Percentiles rank a stretch among this genome's conserved stretches.
These are phyloP conservation scores for Linyphia triangularis DNA, from an alignment of 2,888 invertebrate genomes.

Conservation along the genomic window DNA sequence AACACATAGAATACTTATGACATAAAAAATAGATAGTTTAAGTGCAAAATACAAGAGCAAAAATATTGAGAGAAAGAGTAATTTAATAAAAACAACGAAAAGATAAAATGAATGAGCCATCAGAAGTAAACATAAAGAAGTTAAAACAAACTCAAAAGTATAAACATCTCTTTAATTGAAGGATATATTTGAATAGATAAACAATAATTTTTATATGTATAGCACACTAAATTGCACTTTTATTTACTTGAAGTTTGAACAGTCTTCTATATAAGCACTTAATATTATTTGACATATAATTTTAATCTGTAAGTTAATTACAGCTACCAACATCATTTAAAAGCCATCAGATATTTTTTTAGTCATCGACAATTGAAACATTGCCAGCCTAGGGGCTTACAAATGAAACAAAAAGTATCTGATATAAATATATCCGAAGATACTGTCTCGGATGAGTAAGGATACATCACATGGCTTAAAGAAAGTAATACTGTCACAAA, in stretches of 20 bases:
- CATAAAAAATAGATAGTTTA: slow-evolving; percentile 19
- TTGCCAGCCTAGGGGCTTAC: background rate
- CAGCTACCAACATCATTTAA: background rate
- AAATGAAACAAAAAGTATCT: background rate
- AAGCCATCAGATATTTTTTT: slow-evolving; percentile 48
- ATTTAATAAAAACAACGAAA: background rate
- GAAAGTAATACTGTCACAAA: background rate
- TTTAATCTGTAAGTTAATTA: no score
- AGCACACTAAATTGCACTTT: background rate
- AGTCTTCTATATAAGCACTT: background rate
- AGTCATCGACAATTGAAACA: slow-evolving; percentile 25
- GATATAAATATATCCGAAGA: background rate
- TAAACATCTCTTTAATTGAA: no score
- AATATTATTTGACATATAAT: background rate
- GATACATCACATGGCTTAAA: slow-evolving; percentile 63
- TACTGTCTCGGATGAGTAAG: slow-evolving; percentile 67
- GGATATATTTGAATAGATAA: background rate
- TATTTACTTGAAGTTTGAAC: background rate
- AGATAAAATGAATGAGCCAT: background rate
- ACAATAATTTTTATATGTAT: background rate
- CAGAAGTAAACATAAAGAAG: background rate
- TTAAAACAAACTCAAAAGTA: no score
- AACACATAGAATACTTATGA: background rate
- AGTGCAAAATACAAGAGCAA: background rate
- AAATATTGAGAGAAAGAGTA: slow-evolving; percentile 1